phyloP scores from a whole-genome alignment of 2,888 invertebrate genomes.

The Germaria angustata region DNA sequence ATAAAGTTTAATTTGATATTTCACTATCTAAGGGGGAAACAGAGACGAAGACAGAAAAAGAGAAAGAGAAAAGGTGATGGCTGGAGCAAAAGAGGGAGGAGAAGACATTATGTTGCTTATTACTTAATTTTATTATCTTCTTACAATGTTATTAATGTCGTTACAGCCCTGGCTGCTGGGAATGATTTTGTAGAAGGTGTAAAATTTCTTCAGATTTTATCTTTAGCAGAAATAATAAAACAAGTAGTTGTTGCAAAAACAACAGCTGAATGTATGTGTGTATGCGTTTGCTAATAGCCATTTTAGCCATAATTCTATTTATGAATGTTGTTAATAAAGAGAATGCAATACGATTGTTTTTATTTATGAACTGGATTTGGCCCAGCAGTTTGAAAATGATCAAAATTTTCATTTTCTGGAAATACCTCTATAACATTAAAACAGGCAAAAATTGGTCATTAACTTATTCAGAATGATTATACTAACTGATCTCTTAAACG shows the following conservation, averaged over 20 bases:
- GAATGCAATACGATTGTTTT: neutral
- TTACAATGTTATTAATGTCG: constrained; percentile 27
- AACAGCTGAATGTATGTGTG: constrained; percentile 7
- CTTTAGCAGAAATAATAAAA: constrained; percentile 8
- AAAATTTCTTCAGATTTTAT: constrained; percentile 18
- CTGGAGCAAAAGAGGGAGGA: neutral
- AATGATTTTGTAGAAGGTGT: neutral
- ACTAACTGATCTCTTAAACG: too few species aligned
- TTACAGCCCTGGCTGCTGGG: neutral
- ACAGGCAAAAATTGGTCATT: too few species aligned
- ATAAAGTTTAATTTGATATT: constrained; percentile 11
- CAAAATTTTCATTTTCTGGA: neutral
- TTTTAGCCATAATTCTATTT: constrained; percentile 55
- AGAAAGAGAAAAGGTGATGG: neutral
- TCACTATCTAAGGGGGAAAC: neutral
- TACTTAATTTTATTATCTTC: constrained; percentile 53
- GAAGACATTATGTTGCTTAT: constrained; percentile 37
- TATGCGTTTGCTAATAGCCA: neutral
- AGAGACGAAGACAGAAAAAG: too few species aligned
- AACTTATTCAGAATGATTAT: too few species aligned
- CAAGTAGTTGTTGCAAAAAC: constrained; percentile 8
- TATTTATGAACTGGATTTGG: neutral
- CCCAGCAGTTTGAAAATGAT: neutral
- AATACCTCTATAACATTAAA: neutral
- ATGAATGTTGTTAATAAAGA: constrained; percentile 35